These are phyloP conservation scores for Galaxias olidus DNA, from an alignment of 2,797 vertebrate genomes.

Conservation along the genomic window DNA sequence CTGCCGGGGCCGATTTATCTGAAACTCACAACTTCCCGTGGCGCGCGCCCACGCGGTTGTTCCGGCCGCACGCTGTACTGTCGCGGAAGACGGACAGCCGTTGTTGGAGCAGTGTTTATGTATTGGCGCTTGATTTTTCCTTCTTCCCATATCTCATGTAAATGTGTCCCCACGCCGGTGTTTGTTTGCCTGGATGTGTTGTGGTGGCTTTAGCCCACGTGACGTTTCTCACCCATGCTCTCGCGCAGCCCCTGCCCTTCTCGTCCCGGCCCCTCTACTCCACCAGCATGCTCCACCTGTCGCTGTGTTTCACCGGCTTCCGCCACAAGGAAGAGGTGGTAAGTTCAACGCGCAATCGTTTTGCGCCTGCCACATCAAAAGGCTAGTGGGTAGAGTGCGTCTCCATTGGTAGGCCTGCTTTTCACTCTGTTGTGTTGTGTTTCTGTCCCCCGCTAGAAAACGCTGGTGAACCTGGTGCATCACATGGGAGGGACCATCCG, in stretches of 20 bases:
- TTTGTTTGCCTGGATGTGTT: no score
- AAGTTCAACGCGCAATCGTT: conserved; percentile 56
- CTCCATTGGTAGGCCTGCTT: not conserved
- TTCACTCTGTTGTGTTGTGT: not conserved
- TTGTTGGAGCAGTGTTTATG: no score
- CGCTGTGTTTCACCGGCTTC: conserved; percentile 95
- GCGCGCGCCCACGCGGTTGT: not conserved
- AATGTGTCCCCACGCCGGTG: not conserved
- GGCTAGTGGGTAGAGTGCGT: not conserved
- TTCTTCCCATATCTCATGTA: not conserved
- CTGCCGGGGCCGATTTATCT: conserved; percentile 5
- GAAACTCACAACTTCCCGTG: not conserved
- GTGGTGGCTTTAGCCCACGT: no score
- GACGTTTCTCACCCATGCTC: not conserved
- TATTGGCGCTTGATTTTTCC: not conserved
- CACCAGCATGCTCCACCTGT: conserved; percentile 90
- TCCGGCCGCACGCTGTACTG: no score
- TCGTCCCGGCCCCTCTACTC: conserved; percentile 91
- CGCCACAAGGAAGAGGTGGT: conserved; percentile 95
- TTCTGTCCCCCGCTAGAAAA: conserved; percentile 75
- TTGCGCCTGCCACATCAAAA: not conserved
- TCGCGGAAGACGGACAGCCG: no score
- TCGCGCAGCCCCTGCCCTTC: conserved; percentile 86
- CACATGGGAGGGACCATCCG: conserved; percentile 97
- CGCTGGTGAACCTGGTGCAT: conserved; percentile 91